Evolutionary conservation across 1,140 invertebrate genomes (phyloP), one percentile per base, ranked within the genome.

Genomic region (Lordiphosa stackelbergi): DNA sequence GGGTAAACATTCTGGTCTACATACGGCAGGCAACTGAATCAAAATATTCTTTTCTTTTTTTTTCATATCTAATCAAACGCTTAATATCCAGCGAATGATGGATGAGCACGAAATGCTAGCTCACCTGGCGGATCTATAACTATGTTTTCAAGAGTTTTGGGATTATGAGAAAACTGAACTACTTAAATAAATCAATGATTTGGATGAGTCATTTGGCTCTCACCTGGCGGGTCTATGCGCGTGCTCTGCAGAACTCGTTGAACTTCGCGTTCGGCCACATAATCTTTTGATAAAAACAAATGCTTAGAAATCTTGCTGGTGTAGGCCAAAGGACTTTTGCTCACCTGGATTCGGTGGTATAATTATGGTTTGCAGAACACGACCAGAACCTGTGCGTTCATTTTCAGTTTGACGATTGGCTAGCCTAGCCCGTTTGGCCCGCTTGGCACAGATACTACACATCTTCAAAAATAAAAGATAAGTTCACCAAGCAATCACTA

Each of bases 1-100:
- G 64, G 16, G 52, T 41, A n/a, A 13, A 56, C 64, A 68, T 68
- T 16, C 53, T 68, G 9, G n/a, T 3, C 37, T 11, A 38, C 36
- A n/a, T 31, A 4, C 37, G 28, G 43, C 61, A 31, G 34, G 54
- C 24, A 59, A 53, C 54, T 48, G 42, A 42, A 59, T 31, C 45
- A 47, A 52, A 37, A 35, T 41, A 13, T 37, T 46, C 7, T 31
- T 7, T 48, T 53, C 16, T 40, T 37, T 63, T 7, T 22, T 40
- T 7, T 22, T 40, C n/a, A 36, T 28, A 22, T 42, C 28, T 31
- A 31, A 31, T 31, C 28, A 31, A 31, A 31, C 7, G 5, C 6
- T 5, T 8, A 8, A 31, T 8, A 31, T 31, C 28, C 28, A 31
- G 2, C 4, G 9, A 10, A 19, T 42, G 40, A 42, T 42, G 13